These are phyloP conservation scores for Pterois miles DNA, from an alignment of 2,797 vertebrate species.

Conservation along the genomic window DNA sequence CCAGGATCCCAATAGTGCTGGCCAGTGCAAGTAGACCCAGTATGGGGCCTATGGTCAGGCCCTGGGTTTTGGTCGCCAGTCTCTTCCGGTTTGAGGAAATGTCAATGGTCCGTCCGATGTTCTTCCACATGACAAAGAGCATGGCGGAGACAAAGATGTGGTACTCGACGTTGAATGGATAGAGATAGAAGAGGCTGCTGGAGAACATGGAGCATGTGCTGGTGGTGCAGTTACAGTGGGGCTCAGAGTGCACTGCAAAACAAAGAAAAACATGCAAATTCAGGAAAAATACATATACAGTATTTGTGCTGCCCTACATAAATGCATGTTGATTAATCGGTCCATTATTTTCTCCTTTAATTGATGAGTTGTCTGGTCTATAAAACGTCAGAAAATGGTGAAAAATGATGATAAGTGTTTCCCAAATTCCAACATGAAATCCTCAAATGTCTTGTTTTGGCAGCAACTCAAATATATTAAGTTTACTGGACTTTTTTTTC, in stretches of 20 bases:
- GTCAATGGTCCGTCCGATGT: conserved; percentile 91
- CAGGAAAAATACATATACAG: not conserved
- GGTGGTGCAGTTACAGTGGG: conserved; percentile 91
- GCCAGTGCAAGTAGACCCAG: conserved; percentile 88
- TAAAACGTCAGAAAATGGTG: too few relatives aligned
- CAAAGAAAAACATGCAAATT: conserved; percentile 26
- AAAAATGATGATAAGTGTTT: too few relatives aligned
- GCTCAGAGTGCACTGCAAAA: conserved; percentile 84
- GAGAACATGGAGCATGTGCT: conserved; percentile 90
- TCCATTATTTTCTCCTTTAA: too few relatives aligned
- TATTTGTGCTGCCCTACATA: not conserved
- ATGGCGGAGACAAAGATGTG: conserved; percentile 96
- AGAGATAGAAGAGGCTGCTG: conserved; percentile 92
- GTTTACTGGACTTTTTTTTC: too few relatives aligned
- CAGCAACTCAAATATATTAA: rapidly evolving
- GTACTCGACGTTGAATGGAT: conserved; percentile 97
- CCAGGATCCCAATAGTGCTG: conserved; percentile 91
- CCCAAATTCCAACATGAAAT: too few relatives aligned
- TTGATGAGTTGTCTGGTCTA: too few relatives aligned
- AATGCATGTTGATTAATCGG: not conserved
- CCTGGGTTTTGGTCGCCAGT: conserved; percentile 75
- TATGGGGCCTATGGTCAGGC: conserved; percentile 84
- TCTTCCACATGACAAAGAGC: conserved; percentile 98
- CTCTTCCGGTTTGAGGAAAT: conserved; percentile 81
- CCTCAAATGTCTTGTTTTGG: too few relatives aligned